Base-by-base conservation (phyloP, 2,888 invertebrate species). In the Ethmia dodecea region DNA sequence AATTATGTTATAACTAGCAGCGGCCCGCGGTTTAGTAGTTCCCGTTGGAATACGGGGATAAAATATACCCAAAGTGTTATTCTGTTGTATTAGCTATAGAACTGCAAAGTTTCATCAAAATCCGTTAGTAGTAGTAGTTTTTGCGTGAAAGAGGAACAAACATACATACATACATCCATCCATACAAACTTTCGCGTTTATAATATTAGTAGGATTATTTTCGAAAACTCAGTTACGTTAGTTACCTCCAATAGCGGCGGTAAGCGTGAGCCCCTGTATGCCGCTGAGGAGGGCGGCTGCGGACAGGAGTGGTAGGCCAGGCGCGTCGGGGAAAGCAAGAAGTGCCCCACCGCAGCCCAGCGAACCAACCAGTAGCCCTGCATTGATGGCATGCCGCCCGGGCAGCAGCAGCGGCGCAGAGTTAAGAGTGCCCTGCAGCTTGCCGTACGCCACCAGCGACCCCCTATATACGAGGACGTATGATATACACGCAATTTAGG, bases 371-470 rank as follows among this genome's bases (percentile, higher is more conserved):
- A 94, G 60, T 46, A 95, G 86, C 5, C 88, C 86, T 1, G 89
- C 79, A 77, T 96, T 96, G 42, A 96, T 60, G 3, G 88, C 88
- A 77, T 96, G 95, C 5, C 96, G 88, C 1, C 94, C 95, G 1
- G 96, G 96, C 39, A 96, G 86, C 33, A 95, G 73, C 1, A 95
- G 78, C 0, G 96, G 93, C n/a, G 93, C 90, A 0, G 95, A 95
- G 41, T 90, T 91, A 13, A 96, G 78, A 3, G 93, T 49, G 20
- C 95, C 93, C 77, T 96, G 96, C 28, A 96, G 89, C 86, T 96
- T 96, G 45, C 95, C 96, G 73, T 96, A 96, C 9, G 96, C 96
- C 41, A 96, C 90, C 29, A 96, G 78, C 0, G 95, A 95, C 3
- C 96, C 96, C 48, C 95, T 95, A 74, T 1, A 42, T 22, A 22